Base-by-base conservation (phyloP, 2,797 vertebrate species). In the Falco biarmicus region DNA sequence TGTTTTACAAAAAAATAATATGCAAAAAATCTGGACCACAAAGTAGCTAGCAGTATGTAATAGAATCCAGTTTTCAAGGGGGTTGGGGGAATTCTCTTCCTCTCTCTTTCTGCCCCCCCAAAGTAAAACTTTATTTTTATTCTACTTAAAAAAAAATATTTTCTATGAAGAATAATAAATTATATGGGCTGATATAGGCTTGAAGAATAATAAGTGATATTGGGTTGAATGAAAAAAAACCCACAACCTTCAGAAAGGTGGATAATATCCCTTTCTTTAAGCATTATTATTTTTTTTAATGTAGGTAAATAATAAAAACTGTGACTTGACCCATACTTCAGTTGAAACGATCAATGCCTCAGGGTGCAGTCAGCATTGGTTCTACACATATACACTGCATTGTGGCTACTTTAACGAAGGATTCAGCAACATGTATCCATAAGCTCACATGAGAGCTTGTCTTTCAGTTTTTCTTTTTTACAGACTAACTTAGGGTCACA, bases 1-100 rank as follows among this genome's bases (percentile, higher is more conserved):
- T 95, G 76, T 91, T 94, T 81, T 90, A 91, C 71, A 87, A 94
- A 85, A 97, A 79, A 95, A 75, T 66, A 87, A 56, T 50, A 51
- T 50, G 29, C 57, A 45, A 81, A 69, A 70, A 92, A 75, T 54
- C 43, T 70, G 69, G 63, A 77, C 57, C 74, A 60, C 65, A 56
- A 74, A 89, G 56, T 61, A 82, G 60, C 51, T 32, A 29, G 25
- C 39, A 56, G 26, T 70, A 37, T 50, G 32, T 73, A 78, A 70
- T 19, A 47, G 47, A 60, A 73, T 45, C 37, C 39, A 56, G 20
- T 93, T 96, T 93, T 88, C 68, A 25, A 65, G 50, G 41, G 3
- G 3, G 4, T n/a, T 4, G 5, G 3, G 7, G 10, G 3, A 24
- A 22, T 73, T 92, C 3, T 69, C 13, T 39, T 87, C 5, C 2